These are phyloP conservation scores for Macrosoma leucophasiata DNA, from an alignment of 2,888 invertebrate genomes.

Conservation along the genomic window DNA sequence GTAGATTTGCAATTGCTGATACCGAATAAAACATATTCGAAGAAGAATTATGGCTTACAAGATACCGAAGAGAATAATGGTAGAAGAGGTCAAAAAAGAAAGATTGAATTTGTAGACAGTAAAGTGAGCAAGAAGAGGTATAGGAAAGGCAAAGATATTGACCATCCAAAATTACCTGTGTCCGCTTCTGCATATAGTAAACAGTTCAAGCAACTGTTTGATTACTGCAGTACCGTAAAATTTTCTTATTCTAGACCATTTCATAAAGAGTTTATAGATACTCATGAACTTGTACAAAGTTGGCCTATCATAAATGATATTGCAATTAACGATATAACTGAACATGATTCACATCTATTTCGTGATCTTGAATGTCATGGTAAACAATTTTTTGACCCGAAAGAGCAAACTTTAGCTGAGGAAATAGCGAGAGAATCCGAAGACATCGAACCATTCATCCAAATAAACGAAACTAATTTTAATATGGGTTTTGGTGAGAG, in stretches of 20 bases:
- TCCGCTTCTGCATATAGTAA: slow-evolving; percentile 38
- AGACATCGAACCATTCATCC: slow-evolving; percentile 31
- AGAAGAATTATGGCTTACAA: slow-evolving; percentile 7
- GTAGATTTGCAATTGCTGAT: slow-evolving; percentile 35
- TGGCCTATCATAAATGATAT: slow-evolving; percentile 49
- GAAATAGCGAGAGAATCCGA: slow-evolving; percentile 44
- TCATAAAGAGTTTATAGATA: slow-evolving; percentile 52
- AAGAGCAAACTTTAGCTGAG: slow-evolving; percentile 45
- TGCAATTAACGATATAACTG: slow-evolving; percentile 17
- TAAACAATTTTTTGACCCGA: slow-evolving; percentile 33
- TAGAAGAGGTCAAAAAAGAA: slow-evolving; percentile 43
- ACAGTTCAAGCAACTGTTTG: slow-evolving; percentile 47
- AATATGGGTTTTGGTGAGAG: slow-evolving; percentile 75
- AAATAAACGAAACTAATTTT: slow-evolving; percentile 55
- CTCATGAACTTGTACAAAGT: slow-evolving; percentile 34
- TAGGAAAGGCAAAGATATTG: slow-evolving; percentile 59
- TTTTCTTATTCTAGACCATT: slow-evolving; percentile 58
- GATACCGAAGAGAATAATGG: slow-evolving; percentile 7
- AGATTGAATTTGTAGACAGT: slow-evolving; percentile 37
- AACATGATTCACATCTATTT: slow-evolving; percentile 36
- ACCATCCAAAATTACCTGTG: slow-evolving; percentile 43
- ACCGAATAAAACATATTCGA: slow-evolving; percentile 47
- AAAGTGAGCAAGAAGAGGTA: slow-evolving; percentile 41
- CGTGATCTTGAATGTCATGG: slow-evolving; percentile 28
- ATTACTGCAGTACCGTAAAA: slow-evolving; percentile 53